phyloP scores from a whole-genome alignment of 2,113 vertebrate species.

The Caracal caracal region DNA sequence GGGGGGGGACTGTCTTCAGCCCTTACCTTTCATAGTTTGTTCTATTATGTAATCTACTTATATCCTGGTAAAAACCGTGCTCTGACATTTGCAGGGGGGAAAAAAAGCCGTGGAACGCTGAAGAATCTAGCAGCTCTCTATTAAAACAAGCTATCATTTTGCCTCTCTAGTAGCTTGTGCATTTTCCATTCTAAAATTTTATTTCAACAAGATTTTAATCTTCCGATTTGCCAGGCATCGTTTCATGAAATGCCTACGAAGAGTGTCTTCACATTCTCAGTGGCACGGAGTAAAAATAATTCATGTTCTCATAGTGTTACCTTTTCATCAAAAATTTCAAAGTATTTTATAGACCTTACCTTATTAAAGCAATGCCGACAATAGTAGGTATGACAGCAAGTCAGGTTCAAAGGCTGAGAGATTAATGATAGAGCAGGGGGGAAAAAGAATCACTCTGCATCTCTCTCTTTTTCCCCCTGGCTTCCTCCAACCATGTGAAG shows the following conservation, averaged over 20 bases:
- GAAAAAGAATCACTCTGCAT: neutral
- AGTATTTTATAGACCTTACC: conserved; percentile 22
- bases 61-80: conserved; percentile 19
- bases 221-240: conserved; percentile 46
- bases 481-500: neutral
- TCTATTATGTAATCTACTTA: neutral
- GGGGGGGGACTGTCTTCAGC: neutral
- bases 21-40: conserved; percentile 38
- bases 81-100: neutral
- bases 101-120: neutral
- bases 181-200: conserved; percentile 36
- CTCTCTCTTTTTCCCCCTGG: neutral
- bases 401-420: neutral
- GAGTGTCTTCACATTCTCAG: neutral
- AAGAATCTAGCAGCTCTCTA: conserved; percentile 15
- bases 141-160: conserved; percentile 49
- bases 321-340: conserved; percentile 48
- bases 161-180: conserved; percentile 14
- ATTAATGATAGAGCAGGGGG: neutral
- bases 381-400: neutral
- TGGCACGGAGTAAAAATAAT: conserved; percentile 37
- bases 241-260: conserved; percentile 19
- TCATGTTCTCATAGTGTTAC: neutral
- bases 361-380: conserved; percentile 26
- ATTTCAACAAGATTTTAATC: conserved; percentile 12